These are phyloP conservation scores for Phataginus tetradactyla DNA, from an alignment of 2,797 vertebrate species.

Conservation along the genomic window DNA sequence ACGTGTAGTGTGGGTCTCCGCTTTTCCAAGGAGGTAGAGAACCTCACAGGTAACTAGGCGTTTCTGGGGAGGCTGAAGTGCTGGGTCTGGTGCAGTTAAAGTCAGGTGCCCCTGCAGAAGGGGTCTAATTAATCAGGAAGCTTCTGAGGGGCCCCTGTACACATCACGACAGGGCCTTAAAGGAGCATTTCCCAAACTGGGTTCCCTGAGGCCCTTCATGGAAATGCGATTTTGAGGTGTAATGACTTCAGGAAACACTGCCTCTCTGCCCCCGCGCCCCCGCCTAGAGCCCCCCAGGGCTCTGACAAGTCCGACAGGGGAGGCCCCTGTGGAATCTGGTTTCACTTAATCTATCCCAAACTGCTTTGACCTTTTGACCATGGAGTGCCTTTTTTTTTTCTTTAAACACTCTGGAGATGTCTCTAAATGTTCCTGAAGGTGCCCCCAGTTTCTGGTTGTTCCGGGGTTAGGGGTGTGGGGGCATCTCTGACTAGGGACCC, in stretches of 20 bases:
- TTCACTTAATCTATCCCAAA: background rate
- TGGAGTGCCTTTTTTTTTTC: background rate
- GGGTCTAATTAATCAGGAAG: background rate
- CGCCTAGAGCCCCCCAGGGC: background rate
- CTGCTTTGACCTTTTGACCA: background rate
- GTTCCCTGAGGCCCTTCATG: background rate
- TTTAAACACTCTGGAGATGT: background rate
- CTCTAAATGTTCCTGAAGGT: background rate
- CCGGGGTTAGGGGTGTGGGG: background rate
- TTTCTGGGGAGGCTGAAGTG: background rate
- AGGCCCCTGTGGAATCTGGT: background rate
- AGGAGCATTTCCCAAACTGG: background rate
- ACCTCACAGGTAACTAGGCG: background rate
- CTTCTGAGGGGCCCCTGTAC: background rate
- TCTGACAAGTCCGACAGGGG: background rate
- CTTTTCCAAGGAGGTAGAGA: background rate
- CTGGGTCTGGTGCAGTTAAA: background rate
- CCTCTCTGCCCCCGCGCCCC: fast-evolving
- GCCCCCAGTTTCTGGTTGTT: background rate
- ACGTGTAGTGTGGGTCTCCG: fast-evolving
- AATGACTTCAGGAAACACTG: background rate
- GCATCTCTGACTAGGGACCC: no score
- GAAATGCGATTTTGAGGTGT: background rate
- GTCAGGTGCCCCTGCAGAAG: background rate
- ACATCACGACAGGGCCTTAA: fast-evolving